Base-by-base conservation (phyloP, 2,888 invertebrate species). In the Entomobrya multifasciata region DNA sequence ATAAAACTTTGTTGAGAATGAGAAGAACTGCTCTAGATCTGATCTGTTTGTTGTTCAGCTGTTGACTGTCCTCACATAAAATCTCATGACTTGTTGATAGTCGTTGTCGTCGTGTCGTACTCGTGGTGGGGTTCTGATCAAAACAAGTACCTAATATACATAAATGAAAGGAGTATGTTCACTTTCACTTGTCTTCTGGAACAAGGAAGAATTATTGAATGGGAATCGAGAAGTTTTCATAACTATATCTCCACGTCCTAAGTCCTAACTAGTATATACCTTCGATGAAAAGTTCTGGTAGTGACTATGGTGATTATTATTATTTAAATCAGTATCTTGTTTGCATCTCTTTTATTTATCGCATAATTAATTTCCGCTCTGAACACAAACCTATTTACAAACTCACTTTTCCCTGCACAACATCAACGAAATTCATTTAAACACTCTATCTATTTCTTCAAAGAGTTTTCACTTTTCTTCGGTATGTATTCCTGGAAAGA, bases 311-410 rank as follows among this genome's bases (percentile, higher is more conserved):
- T 67, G 60, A 22, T 8, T 55, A 17, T 1, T 1, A 44, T 13
- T 44, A n/a, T 47, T 70, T 70, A 47, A 70, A 47, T 8, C 15
- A 47, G 70, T 47, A 27, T 70, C 70, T 25, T 70, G 36, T 70
- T 70, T 70, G 25, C 15, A 70, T n/a, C n/a, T 70, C 47, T 47
- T 70, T 70, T 70, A 44, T 47, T 70, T 70, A 70, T 70, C 47
- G 36, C 70, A 44, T 47, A 70, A 70, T 70, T 47, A 70, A 47
- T 70, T 70, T 70, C 47, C 70, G n/a, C 41, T 25, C 3, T 25
- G 8, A 47, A 25, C 22, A 17, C 20, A 17, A n/a, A 47, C 17
- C 11, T 60, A 60, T 8, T 25, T 47, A 25, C n/a, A n/a, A n/a
- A n/a, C n/a, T n/a, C n/a, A n/a, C n/a, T n/a, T 70, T 44, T 70